Percentiles rank a stretch among this genome's conserved stretches.
phyloP scores from a whole-genome alignment of 2,113 vertebrate genomes.

The Cariama cristata region DNA sequence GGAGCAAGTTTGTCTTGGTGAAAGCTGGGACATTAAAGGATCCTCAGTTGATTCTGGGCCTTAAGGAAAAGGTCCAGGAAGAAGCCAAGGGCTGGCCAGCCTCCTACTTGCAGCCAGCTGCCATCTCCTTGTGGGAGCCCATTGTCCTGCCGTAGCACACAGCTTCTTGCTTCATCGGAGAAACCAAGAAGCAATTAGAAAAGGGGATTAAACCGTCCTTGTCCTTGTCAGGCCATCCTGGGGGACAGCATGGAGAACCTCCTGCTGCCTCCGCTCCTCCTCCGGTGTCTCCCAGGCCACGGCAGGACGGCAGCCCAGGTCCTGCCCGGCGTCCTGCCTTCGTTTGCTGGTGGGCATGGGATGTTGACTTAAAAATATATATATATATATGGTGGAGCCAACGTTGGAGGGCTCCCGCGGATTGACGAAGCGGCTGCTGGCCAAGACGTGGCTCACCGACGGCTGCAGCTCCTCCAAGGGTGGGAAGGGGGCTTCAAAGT shows the following conservation, averaged over 20 bases:
- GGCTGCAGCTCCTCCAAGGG: not conserved
- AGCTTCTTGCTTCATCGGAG: not conserved
- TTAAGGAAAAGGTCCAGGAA: not conserved
- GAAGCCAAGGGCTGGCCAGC: not conserved
- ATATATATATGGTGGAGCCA: accelerated
- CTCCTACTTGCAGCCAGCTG: not conserved
- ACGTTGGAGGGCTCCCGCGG: accelerated
- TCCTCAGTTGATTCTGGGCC: not conserved
- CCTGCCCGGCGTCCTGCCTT: not conserved
- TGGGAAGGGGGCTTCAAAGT: not conserved
- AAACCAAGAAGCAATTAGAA: not conserved
- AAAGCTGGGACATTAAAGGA: not conserved
- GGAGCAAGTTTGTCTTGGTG: not conserved
- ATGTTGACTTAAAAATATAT: accelerated
- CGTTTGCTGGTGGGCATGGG: not conserved
- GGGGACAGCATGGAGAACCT: not conserved
- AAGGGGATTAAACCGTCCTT: not conserved
- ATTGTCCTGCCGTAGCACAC: accelerated
- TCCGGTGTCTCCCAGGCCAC: not conserved
- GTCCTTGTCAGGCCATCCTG: not conserved
- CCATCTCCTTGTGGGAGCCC: not conserved
- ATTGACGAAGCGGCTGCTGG: not conserved
- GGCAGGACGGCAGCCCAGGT: not conserved
- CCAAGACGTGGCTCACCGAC: accelerated
- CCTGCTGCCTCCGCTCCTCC: not conserved